A percentile compares a stretch with the other conserved stretches of the same genome.
phyloP scores from a whole-genome alignment of 2,113 vertebrate genomes.

The Drymodes brunneopygia region DNA sequence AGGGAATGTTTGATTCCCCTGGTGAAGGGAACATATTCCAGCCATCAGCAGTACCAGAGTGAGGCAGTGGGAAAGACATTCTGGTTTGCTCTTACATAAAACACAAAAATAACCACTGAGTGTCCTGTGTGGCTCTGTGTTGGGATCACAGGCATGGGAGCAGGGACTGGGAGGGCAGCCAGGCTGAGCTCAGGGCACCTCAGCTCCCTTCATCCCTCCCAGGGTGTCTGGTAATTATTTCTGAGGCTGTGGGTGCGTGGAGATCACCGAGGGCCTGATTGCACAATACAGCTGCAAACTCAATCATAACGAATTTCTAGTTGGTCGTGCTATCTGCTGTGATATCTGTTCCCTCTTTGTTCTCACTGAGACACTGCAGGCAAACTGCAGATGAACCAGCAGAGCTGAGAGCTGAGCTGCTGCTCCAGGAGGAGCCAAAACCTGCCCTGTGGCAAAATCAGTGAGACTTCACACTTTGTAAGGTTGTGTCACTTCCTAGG shows the following conservation, averaged over 20 bases:
- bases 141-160: neutral
- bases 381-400: neutral
- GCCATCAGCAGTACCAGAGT: neutral
- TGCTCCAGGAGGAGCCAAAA: neutral
- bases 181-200: neutral
- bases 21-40: neutral
- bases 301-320: neutral
- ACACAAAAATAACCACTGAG: neutral
- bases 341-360: neutral
- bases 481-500: neutral
- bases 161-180: neutral
- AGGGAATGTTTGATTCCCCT: neutral
- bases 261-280: neutral
- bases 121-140: neutral
- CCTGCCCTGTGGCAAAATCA: neutral
- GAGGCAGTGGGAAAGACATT: neutral
- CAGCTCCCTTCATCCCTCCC: neutral
- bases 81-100: neutral
- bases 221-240: neutral
- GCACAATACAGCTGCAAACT: neutral
- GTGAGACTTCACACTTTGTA: neutral
- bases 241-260: accelerated
- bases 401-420: neutral
- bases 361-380: neutral
- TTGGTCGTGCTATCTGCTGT: neutral